phyloP scores from a whole-genome alignment of 2,888 invertebrate species.

The Agrochola macilenta region DNA sequence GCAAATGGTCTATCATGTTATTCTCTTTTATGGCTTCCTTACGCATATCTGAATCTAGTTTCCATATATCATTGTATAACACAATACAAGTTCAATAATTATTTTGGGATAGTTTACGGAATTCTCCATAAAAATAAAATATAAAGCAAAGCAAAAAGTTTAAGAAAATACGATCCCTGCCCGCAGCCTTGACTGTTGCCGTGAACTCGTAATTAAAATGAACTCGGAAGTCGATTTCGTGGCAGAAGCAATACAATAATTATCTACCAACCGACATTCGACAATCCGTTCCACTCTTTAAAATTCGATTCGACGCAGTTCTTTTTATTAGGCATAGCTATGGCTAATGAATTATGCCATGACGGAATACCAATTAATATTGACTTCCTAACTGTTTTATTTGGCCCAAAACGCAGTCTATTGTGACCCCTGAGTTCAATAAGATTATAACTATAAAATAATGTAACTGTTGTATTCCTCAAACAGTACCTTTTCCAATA shows the following conservation, averaged over 20 bases:
- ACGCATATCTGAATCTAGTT: too few species aligned
- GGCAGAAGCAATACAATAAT: slow-evolving; percentile 48
- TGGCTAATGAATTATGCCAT: slow-evolving; percentile 41
- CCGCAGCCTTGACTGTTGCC: background rate
- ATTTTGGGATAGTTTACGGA: too few species aligned
- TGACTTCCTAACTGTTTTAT: slow-evolving; percentile 53
- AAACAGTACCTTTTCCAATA: background rate
- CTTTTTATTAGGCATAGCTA: slow-evolving; percentile 20
- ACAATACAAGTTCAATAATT: too few species aligned
- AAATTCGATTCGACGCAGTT: slow-evolving; percentile 48
- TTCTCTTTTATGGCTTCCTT: too few species aligned
- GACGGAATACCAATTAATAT: slow-evolving; percentile 43
- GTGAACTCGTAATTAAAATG: slow-evolving; percentile 6
- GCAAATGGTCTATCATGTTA: too few species aligned
- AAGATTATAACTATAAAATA: background rate
- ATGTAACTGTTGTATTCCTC: background rate
- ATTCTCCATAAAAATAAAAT: too few species aligned
- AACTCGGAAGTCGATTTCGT: slow-evolving; percentile 36
- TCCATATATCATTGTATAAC: too few species aligned
- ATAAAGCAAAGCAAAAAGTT: too few species aligned
- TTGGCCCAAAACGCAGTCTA: background rate
- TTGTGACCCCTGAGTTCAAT: slow-evolving; percentile 2
- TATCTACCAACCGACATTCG: slow-evolving; percentile 37
- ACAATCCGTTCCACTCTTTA: slow-evolving; percentile 44
- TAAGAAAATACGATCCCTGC: too few species aligned